phyloP scores from a whole-genome alignment of 2,888 invertebrate genomes.

The Hoplodrina ambigua region DNA sequence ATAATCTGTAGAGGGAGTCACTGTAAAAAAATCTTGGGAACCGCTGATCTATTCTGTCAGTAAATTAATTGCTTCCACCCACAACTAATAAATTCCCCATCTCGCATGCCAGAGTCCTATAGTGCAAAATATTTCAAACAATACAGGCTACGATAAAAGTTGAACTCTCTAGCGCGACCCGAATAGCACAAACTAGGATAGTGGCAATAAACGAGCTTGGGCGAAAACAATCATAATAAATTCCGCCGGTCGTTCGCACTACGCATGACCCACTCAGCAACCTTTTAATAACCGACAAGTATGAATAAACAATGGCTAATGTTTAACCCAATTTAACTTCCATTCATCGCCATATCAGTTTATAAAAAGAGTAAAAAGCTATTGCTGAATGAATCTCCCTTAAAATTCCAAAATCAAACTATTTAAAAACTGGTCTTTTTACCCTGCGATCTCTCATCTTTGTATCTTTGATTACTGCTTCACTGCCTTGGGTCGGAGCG shows the following conservation, averaged over 20 bases:
- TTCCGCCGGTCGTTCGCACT: slow-evolving; percentile 53
- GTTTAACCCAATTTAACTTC: slow-evolving; percentile 38
- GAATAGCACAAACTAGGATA: slow-evolving; percentile 54
- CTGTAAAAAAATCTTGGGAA: no score
- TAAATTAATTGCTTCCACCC: background rate
- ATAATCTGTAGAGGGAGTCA: no score
- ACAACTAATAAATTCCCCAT: slow-evolving; percentile 1
- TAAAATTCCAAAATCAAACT: background rate
- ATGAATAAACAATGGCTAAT: slow-evolving; percentile 43
- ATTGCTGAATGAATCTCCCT: background rate
- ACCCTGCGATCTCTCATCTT: no score
- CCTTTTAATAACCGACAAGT: slow-evolving; percentile 53
- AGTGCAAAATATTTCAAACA: slow-evolving; percentile 31
- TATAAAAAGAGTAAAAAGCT: background rate
- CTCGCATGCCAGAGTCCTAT: slow-evolving; percentile 14
- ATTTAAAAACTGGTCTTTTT: background rate
- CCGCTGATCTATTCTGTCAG: background rate
- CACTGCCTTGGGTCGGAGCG: no score
- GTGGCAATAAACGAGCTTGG: slow-evolving; percentile 51
- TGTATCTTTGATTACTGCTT: no score
- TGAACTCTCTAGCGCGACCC: slow-evolving; percentile 48
- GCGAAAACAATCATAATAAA: slow-evolving; percentile 67
- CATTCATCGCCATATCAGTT: slow-evolving; percentile 5
- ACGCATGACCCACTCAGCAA: slow-evolving; percentile 51
- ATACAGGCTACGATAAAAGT: slow-evolving; percentile 36